phyloP scores from a whole-genome alignment of 1,140 invertebrate species.

The Anastatus disparis region DNA sequence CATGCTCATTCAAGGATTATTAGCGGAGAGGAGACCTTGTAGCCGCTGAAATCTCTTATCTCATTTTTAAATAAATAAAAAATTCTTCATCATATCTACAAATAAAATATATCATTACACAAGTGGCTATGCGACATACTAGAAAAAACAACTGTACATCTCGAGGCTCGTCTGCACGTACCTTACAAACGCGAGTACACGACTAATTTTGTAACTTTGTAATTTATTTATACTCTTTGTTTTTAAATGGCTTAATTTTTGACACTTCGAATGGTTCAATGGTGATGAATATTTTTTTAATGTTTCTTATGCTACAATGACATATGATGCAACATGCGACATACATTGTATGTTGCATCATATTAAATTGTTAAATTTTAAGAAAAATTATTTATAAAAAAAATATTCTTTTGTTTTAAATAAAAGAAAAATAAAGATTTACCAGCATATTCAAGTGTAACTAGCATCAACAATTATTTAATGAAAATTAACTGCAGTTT shows the following conservation, averaged over 20 bases:
- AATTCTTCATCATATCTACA: conserved; percentile 27
- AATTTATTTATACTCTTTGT: not conserved
- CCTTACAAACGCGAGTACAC: conserved; percentile 30
- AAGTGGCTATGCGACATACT: conserved; percentile 17
- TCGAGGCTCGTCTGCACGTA: conserved; percentile 21
- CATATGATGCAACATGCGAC: not conserved
- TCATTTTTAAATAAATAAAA: conserved; percentile 32
- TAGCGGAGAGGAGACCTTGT: not conserved
- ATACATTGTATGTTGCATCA: not conserved
- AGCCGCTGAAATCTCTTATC: not conserved
- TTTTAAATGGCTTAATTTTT: conserved; percentile 21
- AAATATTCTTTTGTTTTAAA: too few relatives aligned
- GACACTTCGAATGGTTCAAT: conserved; percentile 23
- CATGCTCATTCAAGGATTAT: conserved; percentile 42
- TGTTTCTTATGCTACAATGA: too few relatives aligned
- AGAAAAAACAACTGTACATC: conserved; percentile 33
- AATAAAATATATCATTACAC: conserved; percentile 24
- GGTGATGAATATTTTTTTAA: conserved; percentile 10
- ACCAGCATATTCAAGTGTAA: too few relatives aligned
- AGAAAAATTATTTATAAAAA: too few relatives aligned
- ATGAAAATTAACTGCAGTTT: too few relatives aligned
- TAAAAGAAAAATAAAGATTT: too few relatives aligned
- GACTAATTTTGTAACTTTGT: conserved; percentile 30
- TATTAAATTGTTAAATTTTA: too few relatives aligned
- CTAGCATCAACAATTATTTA: too few relatives aligned